Evolutionary conservation across 2,888 invertebrate genomes (phyloP).

Genomic region (Lacanobia oleracea): DNA sequence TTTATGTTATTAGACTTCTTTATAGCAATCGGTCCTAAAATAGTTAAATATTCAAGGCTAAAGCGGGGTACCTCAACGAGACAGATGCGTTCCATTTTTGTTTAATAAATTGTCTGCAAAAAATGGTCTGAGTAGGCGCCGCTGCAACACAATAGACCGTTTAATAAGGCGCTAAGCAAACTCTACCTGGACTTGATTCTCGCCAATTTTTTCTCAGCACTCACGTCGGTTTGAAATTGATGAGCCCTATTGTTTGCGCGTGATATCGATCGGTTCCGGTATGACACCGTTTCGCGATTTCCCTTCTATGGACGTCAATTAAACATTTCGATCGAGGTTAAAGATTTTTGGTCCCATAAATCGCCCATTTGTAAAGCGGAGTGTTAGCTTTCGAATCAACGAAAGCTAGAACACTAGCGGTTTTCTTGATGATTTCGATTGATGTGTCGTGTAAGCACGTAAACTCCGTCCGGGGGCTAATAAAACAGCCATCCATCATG

Average conservation of each 20-base stretch:
- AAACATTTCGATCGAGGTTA: conserved; percentile 59
- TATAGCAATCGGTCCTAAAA: conserved; percentile 38
- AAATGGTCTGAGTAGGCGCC: conserved; percentile 83
- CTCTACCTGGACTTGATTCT: conserved; percentile 82
- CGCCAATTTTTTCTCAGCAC: conserved; percentile 78
- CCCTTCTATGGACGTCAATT: conserved; percentile 64
- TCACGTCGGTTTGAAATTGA: conserved; percentile 80
- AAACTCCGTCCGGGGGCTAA: conserved; percentile 77
- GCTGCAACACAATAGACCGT: conserved; percentile 80
- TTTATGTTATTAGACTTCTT: conserved; percentile 22
- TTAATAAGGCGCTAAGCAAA: conserved; percentile 81
- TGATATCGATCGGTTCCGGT: conserved; percentile 76
- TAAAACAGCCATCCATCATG: conserved; percentile 85
- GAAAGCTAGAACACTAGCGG: conserved; percentile 56
- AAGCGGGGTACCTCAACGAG: conserved; percentile 52
- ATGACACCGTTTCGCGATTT: conserved; percentile 69
- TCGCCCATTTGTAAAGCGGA: conserved; percentile 22
- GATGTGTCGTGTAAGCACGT: conserved; percentile 72
- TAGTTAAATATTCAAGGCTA: conserved; percentile 58
- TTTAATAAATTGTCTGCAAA: conserved; percentile 73
- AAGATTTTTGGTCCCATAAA: conserved; percentile 41
- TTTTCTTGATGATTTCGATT: conserved; percentile 71
- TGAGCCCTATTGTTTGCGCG: conserved; percentile 80
- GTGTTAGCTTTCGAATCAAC: conserved; percentile 45
- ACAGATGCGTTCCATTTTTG: conserved; percentile 72